Evolutionary conservation across 1,140 invertebrate species (phyloP).

Genomic region (Hormaphis cornu): DNA sequence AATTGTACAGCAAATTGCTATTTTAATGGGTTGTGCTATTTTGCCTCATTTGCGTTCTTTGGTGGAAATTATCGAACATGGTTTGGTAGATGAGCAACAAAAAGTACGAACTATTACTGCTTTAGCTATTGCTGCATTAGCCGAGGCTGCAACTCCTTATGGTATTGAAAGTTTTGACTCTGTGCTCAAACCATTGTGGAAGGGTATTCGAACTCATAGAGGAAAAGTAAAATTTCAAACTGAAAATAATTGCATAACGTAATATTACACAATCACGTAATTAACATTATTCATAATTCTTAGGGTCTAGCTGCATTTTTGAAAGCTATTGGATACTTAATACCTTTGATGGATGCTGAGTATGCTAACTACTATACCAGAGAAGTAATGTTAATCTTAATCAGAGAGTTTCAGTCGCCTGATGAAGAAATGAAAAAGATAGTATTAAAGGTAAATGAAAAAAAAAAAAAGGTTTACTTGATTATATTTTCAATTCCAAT

Average conservation of each 20-base stretch:
- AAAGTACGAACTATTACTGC: conserved; percentile 96
- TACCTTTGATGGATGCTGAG: conserved; percentile 99
- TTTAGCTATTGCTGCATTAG: conserved; percentile 91
- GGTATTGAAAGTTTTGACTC: conserved; percentile 99
- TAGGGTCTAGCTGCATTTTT: conserved; percentile 92
- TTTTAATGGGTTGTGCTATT: conserved; percentile 99
- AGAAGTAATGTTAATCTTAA: conserved; percentile 99
- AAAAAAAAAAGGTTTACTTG: background rate
- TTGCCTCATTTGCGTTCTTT: conserved; percentile 94
- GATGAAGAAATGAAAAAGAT: conserved; percentile 99
- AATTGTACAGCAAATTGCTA: conserved; percentile 99
- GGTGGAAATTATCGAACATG: conserved; percentile 99
- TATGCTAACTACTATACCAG: conserved; percentile 99
- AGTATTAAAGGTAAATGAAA: conserved; percentile 74
- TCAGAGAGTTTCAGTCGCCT: conserved; percentile 97
- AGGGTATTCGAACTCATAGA: conserved; percentile 94
- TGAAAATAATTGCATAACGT: background rate
- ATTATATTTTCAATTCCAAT: background rate
- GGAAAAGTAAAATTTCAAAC: conserved; percentile 58
- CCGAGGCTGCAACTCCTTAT: conserved; percentile 97
- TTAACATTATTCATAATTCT: conserved; percentile 25
- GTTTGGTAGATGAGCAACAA: conserved; percentile 76
- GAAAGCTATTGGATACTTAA: conserved; percentile 98
- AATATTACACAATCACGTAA: background rate
- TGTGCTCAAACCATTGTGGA: conserved; percentile 97